Evolutionary conservation across 2,888 invertebrate genomes (phyloP).

Genomic region (Drosophila kuntzei): DNA sequence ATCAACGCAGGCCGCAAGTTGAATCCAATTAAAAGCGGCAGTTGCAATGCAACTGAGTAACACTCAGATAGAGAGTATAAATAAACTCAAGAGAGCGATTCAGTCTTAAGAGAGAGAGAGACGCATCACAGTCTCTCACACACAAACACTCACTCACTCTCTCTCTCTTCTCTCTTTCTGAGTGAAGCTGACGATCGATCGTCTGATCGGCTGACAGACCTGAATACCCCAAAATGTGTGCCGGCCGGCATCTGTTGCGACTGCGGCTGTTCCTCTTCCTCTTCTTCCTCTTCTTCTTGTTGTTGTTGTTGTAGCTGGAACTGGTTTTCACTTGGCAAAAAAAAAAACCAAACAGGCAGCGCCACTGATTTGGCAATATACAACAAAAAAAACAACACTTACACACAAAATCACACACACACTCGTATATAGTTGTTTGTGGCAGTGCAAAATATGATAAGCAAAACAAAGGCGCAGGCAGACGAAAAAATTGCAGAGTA

Average conservation of each 20-base stretch:
- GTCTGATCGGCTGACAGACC: conserved; percentile 59
- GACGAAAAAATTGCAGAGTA: conserved; percentile 37
- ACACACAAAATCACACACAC: conserved; percentile 19
- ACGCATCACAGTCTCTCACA: neutral
- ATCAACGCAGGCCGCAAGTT: conserved; percentile 6
- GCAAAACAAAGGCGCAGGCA: conserved; percentile 51
- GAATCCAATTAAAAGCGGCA: conserved; percentile 27
- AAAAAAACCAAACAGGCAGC: conserved; percentile 30
- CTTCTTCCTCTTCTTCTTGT: conserved; percentile 1
- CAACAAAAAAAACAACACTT: conserved; percentile 30
- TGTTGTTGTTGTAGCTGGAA: conserved; percentile 49
- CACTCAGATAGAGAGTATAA: conserved; percentile 3
- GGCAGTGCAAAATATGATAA: conserved; percentile 64
- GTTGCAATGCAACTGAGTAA: conserved; percentile 28
- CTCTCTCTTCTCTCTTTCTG: conserved; percentile 9
- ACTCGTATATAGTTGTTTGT: conserved; percentile 12
- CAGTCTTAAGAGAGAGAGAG: conserved; percentile 2
- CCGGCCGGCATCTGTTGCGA: conserved; percentile 78
- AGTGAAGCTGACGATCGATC: conserved; percentile 36
- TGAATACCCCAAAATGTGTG: conserved; percentile 63
- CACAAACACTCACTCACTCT: neutral
- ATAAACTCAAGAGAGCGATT: conserved; percentile 20
- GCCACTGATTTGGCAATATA: conserved; percentile 69
- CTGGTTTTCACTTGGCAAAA: conserved; percentile 73
- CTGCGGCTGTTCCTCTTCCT: conserved; percentile 6